Conservation (phyloP, 1,140 invertebrate species). For the Choristoneura fumiferana region DNA sequence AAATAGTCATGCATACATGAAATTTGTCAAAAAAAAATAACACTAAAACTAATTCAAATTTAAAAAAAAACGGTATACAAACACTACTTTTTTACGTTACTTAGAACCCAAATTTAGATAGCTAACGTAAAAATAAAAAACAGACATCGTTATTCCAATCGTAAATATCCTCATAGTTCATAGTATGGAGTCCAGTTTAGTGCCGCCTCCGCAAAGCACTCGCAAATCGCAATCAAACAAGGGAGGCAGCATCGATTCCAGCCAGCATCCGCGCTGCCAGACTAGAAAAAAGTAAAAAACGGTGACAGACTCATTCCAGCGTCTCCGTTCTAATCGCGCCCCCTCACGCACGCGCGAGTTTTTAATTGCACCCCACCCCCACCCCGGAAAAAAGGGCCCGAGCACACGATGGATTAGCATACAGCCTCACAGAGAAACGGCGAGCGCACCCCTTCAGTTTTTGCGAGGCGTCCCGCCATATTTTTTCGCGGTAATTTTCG, state of each 20-base stretch:
- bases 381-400: constrained; percentile 69
- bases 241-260: constrained; percentile 44
- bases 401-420: constrained; percentile 73
- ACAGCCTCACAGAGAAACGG: constrained; percentile 57
- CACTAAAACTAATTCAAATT: too few relatives aligned
- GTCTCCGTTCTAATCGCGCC: constrained; percentile 73
- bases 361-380: constrained; percentile 70
- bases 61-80: too few relatives aligned
- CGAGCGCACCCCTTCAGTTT: constrained; percentile 69
- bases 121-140: too few relatives aligned
- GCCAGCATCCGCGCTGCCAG: constrained; percentile 44
- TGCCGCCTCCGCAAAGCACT: neutral
- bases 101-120: too few relatives aligned
- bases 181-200: constrained; percentile 11
- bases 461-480: constrained; percentile 64
- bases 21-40: too few relatives aligned
- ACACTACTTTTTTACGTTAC: too few relatives aligned
- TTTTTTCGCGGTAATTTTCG: constrained; percentile 55
- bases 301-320: constrained; percentile 66
- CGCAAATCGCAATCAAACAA: constrained; percentile 26
- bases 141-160: neutral
- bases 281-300: constrained; percentile 75
- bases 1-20: too few relatives aligned
- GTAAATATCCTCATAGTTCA: neutral
- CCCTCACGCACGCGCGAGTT: constrained; percentile 74